phyloP scores from a whole-genome alignment of 2,888 invertebrate species.

The Caenorhabditis sp. region DNA sequence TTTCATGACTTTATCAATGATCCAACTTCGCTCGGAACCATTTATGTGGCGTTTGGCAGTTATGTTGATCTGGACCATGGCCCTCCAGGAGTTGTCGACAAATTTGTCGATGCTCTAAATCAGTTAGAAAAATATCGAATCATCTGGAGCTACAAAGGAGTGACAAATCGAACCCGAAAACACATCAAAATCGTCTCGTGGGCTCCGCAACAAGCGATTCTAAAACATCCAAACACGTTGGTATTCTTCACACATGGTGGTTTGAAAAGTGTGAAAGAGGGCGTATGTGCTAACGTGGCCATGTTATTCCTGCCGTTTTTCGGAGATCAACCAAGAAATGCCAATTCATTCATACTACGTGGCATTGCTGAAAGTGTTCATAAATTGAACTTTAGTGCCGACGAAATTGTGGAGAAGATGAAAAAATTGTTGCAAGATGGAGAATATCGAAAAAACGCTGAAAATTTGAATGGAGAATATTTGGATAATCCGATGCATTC shows the following conservation, averaged over 20 bases:
- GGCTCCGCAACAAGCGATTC: conserved; percentile 57
- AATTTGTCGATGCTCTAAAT: conserved; percentile 49
- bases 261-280: conserved; percentile 54
- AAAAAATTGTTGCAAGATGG: conserved; percentile 14
- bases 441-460: conserved; percentile 13
- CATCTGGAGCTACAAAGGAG: conserved; percentile 54
- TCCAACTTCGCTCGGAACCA: conserved; percentile 52
- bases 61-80: conserved; percentile 51
- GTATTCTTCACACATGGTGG: conserved; percentile 58
- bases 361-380: conserved; percentile 50
- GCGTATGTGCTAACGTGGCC: conserved; percentile 47
- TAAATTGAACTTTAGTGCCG: conserved; percentile 30
- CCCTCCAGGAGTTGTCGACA: conserved; percentile 39
- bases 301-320: conserved; percentile 54
- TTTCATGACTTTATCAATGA: conserved; percentile 48
- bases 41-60: conserved; percentile 59
- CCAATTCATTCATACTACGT: conserved; percentile 39
- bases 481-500: neutral
- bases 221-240: conserved; percentile 47
- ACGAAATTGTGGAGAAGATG: conserved; percentile 23
- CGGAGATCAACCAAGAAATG: conserved; percentile 52
- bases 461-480: neutral
- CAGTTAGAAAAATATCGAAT: conserved; percentile 51
- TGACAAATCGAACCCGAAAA: conserved; percentile 12
- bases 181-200: conserved; percentile 45